Percentiles rank a stretch among this genome's conserved stretches.
phyloP scores from a whole-genome alignment of 2,888 invertebrate species.

The Branchellion lobata region DNA sequence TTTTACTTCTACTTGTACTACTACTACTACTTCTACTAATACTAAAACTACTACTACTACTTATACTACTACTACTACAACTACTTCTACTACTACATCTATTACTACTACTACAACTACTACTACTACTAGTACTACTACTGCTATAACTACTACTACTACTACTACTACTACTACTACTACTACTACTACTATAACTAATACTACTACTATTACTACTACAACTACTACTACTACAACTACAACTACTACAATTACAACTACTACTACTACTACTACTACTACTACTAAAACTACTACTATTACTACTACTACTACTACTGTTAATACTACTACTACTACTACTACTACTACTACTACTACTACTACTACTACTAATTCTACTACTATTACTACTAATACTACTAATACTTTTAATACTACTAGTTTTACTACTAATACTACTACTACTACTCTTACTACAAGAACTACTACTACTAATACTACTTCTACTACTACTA shows the following conservation, averaged over 20 bases:
- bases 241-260: constrained; percentile 39
- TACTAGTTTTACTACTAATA: constrained; percentile 40
- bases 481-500: constrained; percentile 41
- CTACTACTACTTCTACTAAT: constrained; percentile 25
- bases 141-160: constrained; percentile 20
- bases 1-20: constrained; percentile 32
- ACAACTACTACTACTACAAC: constrained; percentile 46
- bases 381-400: constrained; percentile 22
- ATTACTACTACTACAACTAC: constrained; percentile 34
- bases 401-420: constrained; percentile 40
- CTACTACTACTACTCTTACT: constrained; percentile 30
- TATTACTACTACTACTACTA: constrained; percentile 38
- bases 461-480: constrained; percentile 21
- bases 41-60: constrained; percentile 41
- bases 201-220: constrained; percentile 26
- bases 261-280: constrained; percentile 38
- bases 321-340: constrained; percentile 16
- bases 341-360: constrained; percentile 33
- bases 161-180: not conserved
- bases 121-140: constrained; percentile 40
- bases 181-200: no score
- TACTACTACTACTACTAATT: constrained; percentile 32
- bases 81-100: constrained; percentile 35
- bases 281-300: constrained; percentile 40
- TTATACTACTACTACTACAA: constrained; percentile 43